These are phyloP conservation scores for Phenacoccus solenopsis DNA, from an alignment of 1,140 invertebrate genomes.

Conservation along the genomic window DNA sequence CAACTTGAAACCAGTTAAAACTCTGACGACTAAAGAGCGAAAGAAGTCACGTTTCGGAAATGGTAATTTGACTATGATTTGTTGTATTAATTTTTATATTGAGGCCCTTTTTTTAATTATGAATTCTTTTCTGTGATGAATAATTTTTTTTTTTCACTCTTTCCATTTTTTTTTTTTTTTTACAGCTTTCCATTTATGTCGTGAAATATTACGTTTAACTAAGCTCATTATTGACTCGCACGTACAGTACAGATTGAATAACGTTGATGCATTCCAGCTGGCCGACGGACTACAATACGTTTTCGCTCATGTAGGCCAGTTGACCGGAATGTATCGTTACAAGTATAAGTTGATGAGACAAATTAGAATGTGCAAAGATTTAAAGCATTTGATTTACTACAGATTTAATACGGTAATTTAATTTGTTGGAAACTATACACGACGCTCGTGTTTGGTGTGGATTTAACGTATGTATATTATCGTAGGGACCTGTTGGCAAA, in stretches of 20 bases:
- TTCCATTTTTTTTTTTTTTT: conserved; percentile 25
- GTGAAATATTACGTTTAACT: conserved; percentile 93
- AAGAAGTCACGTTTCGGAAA: conserved; percentile 99
- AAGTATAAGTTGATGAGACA: conserved; percentile 99
- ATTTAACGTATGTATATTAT: conserved; percentile 22
- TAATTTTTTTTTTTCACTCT: no score
- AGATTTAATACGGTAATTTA: conserved; percentile 89
- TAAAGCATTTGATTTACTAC: conserved; percentile 99
- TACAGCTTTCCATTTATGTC: conserved; percentile 92
- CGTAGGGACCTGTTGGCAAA: conserved; percentile 89
- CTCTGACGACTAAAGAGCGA: conserved; percentile 95
- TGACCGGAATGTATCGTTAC: conserved; percentile 99
- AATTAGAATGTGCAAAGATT: conserved; percentile 99
- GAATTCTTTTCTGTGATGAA: no score
- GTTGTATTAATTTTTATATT: no score
- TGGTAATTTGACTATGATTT: conserved; percentile 51
- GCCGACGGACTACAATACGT: conserved; percentile 99
- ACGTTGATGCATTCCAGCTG: conserved; percentile 97
- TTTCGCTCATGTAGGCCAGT: conserved; percentile 97
- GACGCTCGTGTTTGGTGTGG: not conserved
- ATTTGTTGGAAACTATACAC: not conserved
- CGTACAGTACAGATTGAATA: conserved; percentile 97
- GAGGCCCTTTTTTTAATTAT: no score
- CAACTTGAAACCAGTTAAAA: conserved; percentile 98
- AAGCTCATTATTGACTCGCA: conserved; percentile 98